Base-by-base conservation (phyloP, 2,888 invertebrate genomes). In the Lamellibrachia columna region DNA sequence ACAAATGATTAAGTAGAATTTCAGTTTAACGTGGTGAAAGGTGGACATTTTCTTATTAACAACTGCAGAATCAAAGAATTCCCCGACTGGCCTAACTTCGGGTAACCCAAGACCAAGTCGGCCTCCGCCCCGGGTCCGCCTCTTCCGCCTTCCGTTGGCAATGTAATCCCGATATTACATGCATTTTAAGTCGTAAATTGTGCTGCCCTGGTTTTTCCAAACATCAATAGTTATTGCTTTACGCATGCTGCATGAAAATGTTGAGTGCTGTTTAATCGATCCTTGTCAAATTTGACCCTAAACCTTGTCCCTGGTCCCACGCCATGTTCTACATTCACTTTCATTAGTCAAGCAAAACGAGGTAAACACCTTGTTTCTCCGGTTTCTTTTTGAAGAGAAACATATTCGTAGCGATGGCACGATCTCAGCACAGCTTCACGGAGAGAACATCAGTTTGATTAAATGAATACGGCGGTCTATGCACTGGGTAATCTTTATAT, bases 361-460 rank as follows among this genome's bases (percentile, higher is more conserved):
- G 75, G 75, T 75, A 22, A 75, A 22, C 75, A 75, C 75, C 75
- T 75, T 75, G 75, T n/a, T 75, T 75, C 15, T 75, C 75, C 75
- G 75, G 75, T 75, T 75, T 75, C 75, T 75, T 75, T 75, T 75
- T 75, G 75, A 75, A 75, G 22, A 75, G 75, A 75, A 75, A 75
- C 75, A 75, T 75, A n/a, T 75, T 75, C 75, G 75, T 22, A 6
- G 75, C 75, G 75, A 6, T 75, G 75, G n/a, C 75, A 75, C 75
- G 75, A 75, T 75, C 75, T 75, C 75, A 75, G n/a, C 75, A 75
- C 75, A 75, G n/a, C 22, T 15, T 75, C 22, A n/a, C 22, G 22
- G n/a, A n/a, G 75, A 75, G 22, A 15, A 75, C 75, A 75, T 75
- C 75, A 75, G 22, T 75, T 75, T 75, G 75, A n/a, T n/a, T 75